phyloP scores from a whole-genome alignment of 2,888 invertebrate genomes.

The Cheilosia grossa region DNA sequence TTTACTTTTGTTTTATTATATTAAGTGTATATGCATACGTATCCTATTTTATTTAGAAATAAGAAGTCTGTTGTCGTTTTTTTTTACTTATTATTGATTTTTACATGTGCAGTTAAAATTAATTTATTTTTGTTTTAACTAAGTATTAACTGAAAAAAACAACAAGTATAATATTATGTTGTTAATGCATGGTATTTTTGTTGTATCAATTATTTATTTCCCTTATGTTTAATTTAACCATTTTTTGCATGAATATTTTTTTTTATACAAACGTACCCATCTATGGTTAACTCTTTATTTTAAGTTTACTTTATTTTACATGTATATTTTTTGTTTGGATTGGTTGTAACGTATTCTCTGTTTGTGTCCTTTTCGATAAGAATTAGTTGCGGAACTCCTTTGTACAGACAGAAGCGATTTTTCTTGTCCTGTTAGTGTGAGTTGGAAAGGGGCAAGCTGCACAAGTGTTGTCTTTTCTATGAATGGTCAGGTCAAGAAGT shows the following conservation, averaged over 20 bases:
- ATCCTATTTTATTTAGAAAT: slow-evolving; percentile 72
- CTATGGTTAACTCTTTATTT: slow-evolving; percentile 52
- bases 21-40: slow-evolving; percentile 67
- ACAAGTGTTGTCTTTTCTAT: neutral
- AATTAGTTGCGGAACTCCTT: slow-evolving; percentile 17
- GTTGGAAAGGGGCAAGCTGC: neutral
- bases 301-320: slow-evolving; percentile 62
- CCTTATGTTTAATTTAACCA: slow-evolving; percentile 55
- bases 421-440: neutral
- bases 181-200: slow-evolving; percentile 57
- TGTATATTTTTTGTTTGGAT: slow-evolving; percentile 33
- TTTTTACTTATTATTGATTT: slow-evolving; percentile 60
- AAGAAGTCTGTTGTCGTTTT: slow-evolving; percentile 67
- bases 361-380: slow-evolving; percentile 1
- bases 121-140: slow-evolving; percentile 45
- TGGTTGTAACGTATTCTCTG: slow-evolving; percentile 30
- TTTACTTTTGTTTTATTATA: slow-evolving; percentile 53
- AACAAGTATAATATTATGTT: slow-evolving; percentile 57
- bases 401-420: neutral
- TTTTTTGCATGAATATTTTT: slow-evolving; percentile 53
- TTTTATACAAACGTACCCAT: slow-evolving; percentile 69
- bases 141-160: slow-evolving; percentile 58
- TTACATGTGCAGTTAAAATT: slow-evolving; percentile 70
- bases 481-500: too few relatives aligned
- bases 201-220: slow-evolving; percentile 17